Evolutionary conservation across 1,140 invertebrate genomes (phyloP), one percentile per base, ranked within the genome.

Genomic region (Zaprionus camerounensis): DNA sequence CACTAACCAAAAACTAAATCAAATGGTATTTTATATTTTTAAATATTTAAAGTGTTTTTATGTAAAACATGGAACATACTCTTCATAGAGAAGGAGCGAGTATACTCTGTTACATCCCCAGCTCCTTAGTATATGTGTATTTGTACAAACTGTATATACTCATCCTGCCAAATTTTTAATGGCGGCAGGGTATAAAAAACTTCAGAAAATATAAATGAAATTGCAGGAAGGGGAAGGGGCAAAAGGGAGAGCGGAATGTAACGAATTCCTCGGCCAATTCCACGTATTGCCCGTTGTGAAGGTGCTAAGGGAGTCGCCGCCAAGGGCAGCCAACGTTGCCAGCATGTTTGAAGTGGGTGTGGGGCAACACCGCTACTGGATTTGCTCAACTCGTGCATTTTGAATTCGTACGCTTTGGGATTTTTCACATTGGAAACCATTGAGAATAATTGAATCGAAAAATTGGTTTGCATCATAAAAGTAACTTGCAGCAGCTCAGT

Each of bases 371-470:
- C 34, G 41, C 49, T 44, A 59, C 56, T 61, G 65, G 46, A 46
- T 78, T 69, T 58, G 28, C 22, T 55, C 38, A 61, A 41, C 59
- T 78, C 70, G 62, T 80, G 83, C 73, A 86, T 79, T 81, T 73
- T 73, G 78, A 77, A 80, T 80, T 67, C 53, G 67, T 72, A 72
- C 59, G 78, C n/a, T 68, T 57, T 13, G 24, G 22, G 11, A 77
- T 70, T 55, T 75, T 78, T 59, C 49, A 20, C 53, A 66, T 75
- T 59, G 55, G 34, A 59, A 70, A 7, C 68, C 55, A 81, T 80
- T 77, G 63, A 53, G 57, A 78, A 81, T 87, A 87, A 87, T 87
- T 87, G 83, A 87, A 87, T 74, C 67, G 83, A 87, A 68, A 86
- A 87, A 87, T 87, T 72, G 70, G 59, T 82, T 78, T 28, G 70